These are phyloP conservation scores for Cyanistes caeruleus DNA, from an alignment of 2,113 vertebrate genomes.

Conservation along the genomic window DNA sequence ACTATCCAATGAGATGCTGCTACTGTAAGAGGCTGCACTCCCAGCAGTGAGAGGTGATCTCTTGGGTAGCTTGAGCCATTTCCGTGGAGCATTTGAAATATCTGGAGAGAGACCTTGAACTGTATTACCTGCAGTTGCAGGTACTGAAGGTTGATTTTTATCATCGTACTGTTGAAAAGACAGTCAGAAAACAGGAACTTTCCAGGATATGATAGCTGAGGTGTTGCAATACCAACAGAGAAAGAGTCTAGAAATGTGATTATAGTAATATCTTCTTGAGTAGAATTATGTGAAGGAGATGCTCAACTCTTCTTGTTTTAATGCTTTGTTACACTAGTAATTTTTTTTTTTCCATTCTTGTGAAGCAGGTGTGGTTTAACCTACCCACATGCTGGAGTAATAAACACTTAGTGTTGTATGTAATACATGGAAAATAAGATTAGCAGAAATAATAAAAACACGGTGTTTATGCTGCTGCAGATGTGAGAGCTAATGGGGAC, in stretches of 20 bases:
- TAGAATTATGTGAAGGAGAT: background rate
- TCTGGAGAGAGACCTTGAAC: background rate
- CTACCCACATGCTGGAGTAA: background rate
- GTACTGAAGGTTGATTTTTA: background rate
- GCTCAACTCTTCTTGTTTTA: background rate
- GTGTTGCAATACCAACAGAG: background rate
- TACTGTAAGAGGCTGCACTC: background rate
- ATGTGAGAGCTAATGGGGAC: background rate
- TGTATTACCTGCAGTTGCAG: background rate
- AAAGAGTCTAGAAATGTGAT: background rate
- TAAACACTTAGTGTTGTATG: background rate
- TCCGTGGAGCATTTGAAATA: background rate
- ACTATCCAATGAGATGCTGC: background rate
- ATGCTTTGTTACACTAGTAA: background rate
- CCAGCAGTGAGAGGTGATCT: background rate
- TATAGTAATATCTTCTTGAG: background rate
- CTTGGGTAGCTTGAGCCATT: background rate
- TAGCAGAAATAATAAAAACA: slow-evolving; percentile 8
- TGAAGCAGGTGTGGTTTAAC: background rate
- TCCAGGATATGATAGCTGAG: background rate
- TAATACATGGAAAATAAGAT: background rate
- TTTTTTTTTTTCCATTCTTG: background rate
- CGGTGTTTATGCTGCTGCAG: background rate
- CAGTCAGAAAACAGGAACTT: background rate
- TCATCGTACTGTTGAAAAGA: background rate